Base-by-base conservation (phyloP, 2,797 vertebrate genomes). In the Diceros bicornis region DNA sequence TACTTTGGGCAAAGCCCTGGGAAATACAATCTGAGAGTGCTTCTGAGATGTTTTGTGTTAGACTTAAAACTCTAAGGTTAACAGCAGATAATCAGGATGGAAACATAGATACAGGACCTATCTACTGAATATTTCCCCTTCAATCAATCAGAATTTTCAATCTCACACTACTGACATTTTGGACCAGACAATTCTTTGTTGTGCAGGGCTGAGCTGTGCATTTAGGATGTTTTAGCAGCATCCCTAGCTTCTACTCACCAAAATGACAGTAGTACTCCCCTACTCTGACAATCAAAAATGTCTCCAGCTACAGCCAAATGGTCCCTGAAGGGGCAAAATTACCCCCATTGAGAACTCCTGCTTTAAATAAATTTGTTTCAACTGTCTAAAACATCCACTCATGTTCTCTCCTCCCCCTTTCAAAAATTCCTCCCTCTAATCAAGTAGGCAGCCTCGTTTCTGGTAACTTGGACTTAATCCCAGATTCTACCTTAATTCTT, bases 291-390 rank as follows among this genome's bases (percentile, higher is more conserved):
- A 85, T 81, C 72, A 97, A 88, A 92, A 96, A 81, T 41, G 44
- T 83, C 71, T 75, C 84, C 69, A 82, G 52, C 44, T 71, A 71
- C 6, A 84, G 78, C 62, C 29, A 89, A 77, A 78, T 61, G 20
- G 47, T 12, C 52, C 68, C 27, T 66, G 1, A 47, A 2, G 25
- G 23, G 62, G 20, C n/a, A 88, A 91, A 94, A 47, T 66, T 64
- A 62, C 11, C n/a, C 47, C n/a, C 55, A 68, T 7, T 92, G 59
- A 94, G 64, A 72, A 92, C 1, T 44, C 37, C 27, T 68, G 13
- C 57, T 91, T 96, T 84, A 84, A 88, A 83, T 55, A 25, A 88
- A 88, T 59, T 47, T 86, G 52, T 68, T 62, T 34, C 41, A 97
- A 72, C 27, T 72, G 21, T 85, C 78, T 72, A 64, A 96, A 93